A percentile compares a stretch with the other conserved stretches of the same genome.
These are phyloP conservation scores for Rambutsinella grinnellia DNA, from an alignment of 2,888 invertebrate genomes.

Conservation along the genomic window DNA sequence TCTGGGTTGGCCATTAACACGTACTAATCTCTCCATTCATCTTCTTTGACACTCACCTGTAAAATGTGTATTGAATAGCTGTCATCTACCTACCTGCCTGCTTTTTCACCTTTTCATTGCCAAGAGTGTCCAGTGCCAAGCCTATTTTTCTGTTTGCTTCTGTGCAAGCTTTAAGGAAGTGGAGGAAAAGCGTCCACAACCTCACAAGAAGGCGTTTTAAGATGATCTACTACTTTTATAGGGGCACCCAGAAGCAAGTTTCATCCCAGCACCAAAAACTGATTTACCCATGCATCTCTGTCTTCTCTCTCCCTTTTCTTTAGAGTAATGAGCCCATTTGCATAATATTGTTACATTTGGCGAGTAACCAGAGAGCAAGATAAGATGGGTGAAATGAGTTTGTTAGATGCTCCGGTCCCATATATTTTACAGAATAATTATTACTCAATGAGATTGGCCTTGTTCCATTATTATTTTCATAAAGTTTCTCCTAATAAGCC, in stretches of 20 bases:
- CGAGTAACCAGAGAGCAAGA: constrained; percentile 13
- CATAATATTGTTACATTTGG: constrained; percentile 44
- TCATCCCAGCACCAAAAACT: constrained; percentile 1
- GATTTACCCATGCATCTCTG: not conserved
- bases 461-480: no score
- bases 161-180: constrained; percentile 27
- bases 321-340: constrained; percentile 53
- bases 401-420: constrained; percentile 7
- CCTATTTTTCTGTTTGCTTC: constrained; percentile 13
- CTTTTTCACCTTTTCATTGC: constrained; percentile 3
- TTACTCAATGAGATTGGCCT: no score
- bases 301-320: constrained; percentile 17
- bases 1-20: constrained; percentile 64
- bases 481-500: no score
- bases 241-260: constrained; percentile 45
- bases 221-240: constrained; percentile 9
- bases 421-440: not conserved
- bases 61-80: constrained; percentile 60
- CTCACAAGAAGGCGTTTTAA: constrained; percentile 43
- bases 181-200: constrained; percentile 31
- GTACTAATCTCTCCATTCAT: constrained; percentile 67
- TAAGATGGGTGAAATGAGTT: not conserved
- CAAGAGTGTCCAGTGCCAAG: not conserved
- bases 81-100: constrained; percentile 40
- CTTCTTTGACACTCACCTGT: constrained; percentile 66